These are phyloP conservation scores for Falco cherrug DNA, from an alignment of 2,797 vertebrate species.

Conservation along the genomic window DNA sequence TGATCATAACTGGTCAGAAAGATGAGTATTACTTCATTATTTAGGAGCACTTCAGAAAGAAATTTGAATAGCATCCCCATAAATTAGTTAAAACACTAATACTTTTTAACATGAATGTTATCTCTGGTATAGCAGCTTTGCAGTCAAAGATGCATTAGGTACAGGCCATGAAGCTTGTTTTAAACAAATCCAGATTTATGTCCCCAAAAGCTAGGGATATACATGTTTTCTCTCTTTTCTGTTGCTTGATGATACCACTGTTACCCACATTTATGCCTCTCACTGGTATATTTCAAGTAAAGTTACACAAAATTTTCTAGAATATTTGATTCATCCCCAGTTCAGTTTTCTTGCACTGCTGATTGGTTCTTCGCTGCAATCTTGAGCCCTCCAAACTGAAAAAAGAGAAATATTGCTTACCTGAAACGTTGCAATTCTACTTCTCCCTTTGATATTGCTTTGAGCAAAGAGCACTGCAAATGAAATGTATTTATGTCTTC, in stretches of 20 bases:
- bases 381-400: slow-evolving; percentile 19
- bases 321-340: background rate
- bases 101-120: background rate
- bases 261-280: background rate
- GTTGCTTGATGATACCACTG: background rate
- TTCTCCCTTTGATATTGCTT: slow-evolving; percentile 21
- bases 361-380: background rate
- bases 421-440: slow-evolving; percentile 43
- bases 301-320: background rate
- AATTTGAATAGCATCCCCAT: background rate
- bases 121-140: background rate
- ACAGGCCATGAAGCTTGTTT: background rate
- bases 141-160: background rate
- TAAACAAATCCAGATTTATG: background rate
- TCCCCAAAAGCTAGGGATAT: background rate
- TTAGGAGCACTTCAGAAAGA: background rate
- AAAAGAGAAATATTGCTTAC: slow-evolving; percentile 53
- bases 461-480: slow-evolving; percentile 2
- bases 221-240: background rate
- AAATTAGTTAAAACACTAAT: background rate
- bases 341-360: background rate
- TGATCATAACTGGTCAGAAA: background rate
- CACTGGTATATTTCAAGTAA: background rate
- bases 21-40: background rate
- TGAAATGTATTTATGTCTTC: background rate